Percentiles rank a stretch among this genome's conserved stretches.
phyloP scores from a whole-genome alignment of 37 sponge, comb jelly and placozoan genomes.

The Theonella swinhoei region DNA sequence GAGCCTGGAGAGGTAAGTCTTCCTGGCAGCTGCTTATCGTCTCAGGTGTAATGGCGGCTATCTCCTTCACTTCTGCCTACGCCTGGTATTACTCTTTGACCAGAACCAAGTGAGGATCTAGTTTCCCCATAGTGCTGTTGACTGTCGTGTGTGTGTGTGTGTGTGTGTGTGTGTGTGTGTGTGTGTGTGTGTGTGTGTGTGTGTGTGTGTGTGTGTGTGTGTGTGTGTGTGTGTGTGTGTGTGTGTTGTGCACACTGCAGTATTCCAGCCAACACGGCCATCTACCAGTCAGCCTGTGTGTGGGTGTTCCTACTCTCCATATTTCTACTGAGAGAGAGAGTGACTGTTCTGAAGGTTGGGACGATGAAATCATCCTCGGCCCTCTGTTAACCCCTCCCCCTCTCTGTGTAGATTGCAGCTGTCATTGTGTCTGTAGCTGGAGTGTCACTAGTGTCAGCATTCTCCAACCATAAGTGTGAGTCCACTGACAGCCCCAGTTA shows the following conservation, averaged over 20 bases:
- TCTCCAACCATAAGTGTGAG: not conserved
- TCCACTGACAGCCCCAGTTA: constrained; percentile 1
- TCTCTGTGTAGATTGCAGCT: not conserved
- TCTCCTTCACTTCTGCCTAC: constrained; percentile 13
- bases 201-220: constrained; percentile 21
- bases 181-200: constrained; percentile 24
- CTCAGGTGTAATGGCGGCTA: constrained; percentile 32
- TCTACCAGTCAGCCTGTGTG: constrained; percentile 75
- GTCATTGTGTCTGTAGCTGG: constrained; percentile 11
- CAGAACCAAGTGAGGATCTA: constrained; percentile 42
- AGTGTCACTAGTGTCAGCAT: constrained; percentile 4
- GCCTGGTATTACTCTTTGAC: constrained; percentile 76
- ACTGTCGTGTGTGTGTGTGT: not conserved
- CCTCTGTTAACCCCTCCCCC: not conserved
- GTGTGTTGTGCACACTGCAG: constrained; percentile 9
- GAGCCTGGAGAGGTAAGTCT: not conserved
- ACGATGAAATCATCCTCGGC: no score
- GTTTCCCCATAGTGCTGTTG: not conserved
- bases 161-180: constrained; percentile 17
- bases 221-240: constrained; percentile 27
- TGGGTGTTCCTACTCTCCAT: constrained; percentile 77
- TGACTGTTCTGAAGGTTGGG: constrained; percentile 73
- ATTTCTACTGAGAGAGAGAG: constrained; percentile 73
- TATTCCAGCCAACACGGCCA: constrained; percentile 59
- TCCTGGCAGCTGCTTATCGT: constrained; percentile 16